Evolutionary conservation across 2,888 invertebrate species (phyloP).

Genomic region (Callimorpha dominula): DNA sequence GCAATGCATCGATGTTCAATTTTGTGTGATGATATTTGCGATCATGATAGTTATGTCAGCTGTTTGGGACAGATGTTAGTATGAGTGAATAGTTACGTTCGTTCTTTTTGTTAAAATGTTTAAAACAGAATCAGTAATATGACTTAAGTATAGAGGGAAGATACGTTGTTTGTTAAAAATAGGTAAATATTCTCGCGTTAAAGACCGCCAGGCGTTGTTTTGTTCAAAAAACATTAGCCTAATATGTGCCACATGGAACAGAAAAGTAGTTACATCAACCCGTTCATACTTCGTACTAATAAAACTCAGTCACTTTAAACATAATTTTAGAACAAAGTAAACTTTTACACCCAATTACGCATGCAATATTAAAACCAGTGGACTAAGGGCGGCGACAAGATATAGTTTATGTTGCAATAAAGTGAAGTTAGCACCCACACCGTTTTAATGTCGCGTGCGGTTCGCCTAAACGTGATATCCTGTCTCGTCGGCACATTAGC

Average conservation of each 20-base stretch:
- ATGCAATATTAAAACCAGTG: constrained; percentile 36
- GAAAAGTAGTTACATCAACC: neutral
- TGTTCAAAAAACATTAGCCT: too few species aligned
- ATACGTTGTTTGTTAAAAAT: too few species aligned
- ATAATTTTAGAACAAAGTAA: constrained; percentile 9
- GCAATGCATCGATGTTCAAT: neutral
- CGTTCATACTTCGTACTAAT: neutral
- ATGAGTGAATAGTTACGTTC: neutral
- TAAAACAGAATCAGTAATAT: too few species aligned
- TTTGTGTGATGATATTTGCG: constrained; percentile 12
- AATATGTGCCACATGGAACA: too few species aligned
- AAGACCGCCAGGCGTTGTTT: too few species aligned
- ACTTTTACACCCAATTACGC: constrained; percentile 28
- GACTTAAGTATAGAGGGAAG: too few species aligned
- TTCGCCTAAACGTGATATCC: constrained; percentile 59
- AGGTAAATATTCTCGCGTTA: too few species aligned
- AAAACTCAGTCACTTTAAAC: neutral
- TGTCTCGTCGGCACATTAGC: constrained; percentile 43
- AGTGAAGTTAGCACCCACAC: constrained; percentile 47
- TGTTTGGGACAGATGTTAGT: constrained; percentile 6
- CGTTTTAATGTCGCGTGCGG: constrained; percentile 50
- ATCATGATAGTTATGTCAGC: constrained; percentile 2
- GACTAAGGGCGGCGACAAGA: constrained; percentile 54
- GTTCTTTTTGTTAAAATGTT: too few species aligned
- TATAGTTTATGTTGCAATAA: constrained; percentile 64